These are phyloP conservation scores for Strigamia transsilvanica DNA, from an alignment of 2,888 invertebrate genomes.

Conservation along the genomic window DNA sequence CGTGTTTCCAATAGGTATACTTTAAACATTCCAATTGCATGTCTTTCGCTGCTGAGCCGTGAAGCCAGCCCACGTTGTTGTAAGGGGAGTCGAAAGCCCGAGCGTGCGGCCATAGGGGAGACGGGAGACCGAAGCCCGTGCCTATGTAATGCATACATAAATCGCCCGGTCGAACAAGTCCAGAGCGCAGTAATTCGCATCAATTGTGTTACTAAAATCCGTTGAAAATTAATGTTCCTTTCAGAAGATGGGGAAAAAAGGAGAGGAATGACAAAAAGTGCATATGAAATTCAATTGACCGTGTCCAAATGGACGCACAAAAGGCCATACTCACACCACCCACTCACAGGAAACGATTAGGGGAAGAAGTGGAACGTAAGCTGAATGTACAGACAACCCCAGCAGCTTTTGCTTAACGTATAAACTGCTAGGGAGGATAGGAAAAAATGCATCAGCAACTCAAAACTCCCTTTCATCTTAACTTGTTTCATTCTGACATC, in stretches of 20 bases:
- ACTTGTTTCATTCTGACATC: neutral
- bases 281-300: constrained; percentile 49
- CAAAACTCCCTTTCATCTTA: neutral
- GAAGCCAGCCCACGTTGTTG: constrained; percentile 8
- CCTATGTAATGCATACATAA: constrained; percentile 37
- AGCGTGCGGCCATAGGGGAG: constrained; percentile 3
- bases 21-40: neutral
- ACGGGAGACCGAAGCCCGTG: neutral
- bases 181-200: constrained; percentile 18
- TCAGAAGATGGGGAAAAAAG: neutral
- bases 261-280: constrained; percentile 6
- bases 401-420: constrained; percentile 1
- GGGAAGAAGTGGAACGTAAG: constrained; percentile 8
- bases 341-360: constrained; percentile 8
- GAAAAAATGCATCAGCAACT: constrained; percentile 1
- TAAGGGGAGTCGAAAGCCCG: neutral
- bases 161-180: constrained; percentile 36
- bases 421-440: neutral
- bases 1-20: constrained; percentile 2
- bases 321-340: constrained; percentile 22
- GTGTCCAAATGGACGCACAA: constrained; percentile 28
- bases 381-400: constrained; percentile 1
- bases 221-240: constrained; percentile 43
- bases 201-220: constrained; percentile 48
- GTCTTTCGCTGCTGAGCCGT: constrained; percentile 8